Percentiles rank a stretch among this genome's conserved stretches.
These are phyloP conservation scores for Tetranychus truncatus DNA, from an alignment of 2,888 invertebrate genomes.

Conservation along the genomic window DNA sequence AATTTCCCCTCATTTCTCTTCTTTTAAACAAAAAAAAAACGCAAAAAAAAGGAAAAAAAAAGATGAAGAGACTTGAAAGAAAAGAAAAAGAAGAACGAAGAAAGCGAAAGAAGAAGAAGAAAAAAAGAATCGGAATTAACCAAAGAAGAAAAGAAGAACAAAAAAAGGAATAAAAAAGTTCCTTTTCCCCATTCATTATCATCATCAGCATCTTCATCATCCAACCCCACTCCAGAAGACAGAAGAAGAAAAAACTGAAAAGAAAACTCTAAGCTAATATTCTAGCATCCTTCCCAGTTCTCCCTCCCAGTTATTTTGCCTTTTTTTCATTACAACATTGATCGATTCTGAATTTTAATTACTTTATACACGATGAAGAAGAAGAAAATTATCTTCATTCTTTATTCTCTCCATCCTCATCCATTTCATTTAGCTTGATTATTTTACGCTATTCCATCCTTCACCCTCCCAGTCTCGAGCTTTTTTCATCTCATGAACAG, in stretches of 20 bases:
- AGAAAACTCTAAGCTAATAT: not conserved
- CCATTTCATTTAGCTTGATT: not conserved
- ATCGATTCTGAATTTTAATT: not conserved
- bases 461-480: not conserved
- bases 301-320: conserved; percentile 4
- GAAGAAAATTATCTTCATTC: not conserved
- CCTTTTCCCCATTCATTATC: not conserved
- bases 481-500: not conserved
- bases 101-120: not conserved
- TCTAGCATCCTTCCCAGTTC: not conserved
- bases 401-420: not conserved
- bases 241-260: not conserved
- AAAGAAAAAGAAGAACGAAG: not conserved
- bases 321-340: not conserved
- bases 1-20: too few relatives aligned
- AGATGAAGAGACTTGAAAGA: not conserved
- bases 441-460: not conserved
- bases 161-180: not conserved
- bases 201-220: not conserved
- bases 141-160: not conserved
- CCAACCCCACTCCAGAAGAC: not conserved
- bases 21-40: too few relatives aligned
- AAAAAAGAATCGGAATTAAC: not conserved
- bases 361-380: not conserved
- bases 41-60: too few relatives aligned